Evolutionary conservation across 2,888 invertebrate genomes (phyloP), one percentile per base, ranked within the genome.

Genomic region (Aphidoletes aphidimyza): DNA sequence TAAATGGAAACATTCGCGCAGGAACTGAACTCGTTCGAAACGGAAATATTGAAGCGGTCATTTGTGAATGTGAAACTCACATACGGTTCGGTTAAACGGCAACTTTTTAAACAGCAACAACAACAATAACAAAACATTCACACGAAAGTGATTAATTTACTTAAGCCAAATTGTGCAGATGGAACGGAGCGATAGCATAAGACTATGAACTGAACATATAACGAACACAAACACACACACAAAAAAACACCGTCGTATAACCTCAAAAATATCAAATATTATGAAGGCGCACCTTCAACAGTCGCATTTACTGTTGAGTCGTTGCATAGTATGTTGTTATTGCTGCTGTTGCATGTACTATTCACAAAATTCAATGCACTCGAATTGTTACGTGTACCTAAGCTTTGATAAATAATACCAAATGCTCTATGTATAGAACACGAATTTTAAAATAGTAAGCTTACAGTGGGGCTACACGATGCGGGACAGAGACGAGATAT

Each of bases 241-340:
- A n/a, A 22, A 54, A 30, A 69, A 30, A 69, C 69, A 69, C 26
- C 30, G 47, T n/a, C n/a, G n/a, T n/a, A n/a, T n/a, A n/a, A n/a
- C 47, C 6, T 3, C 39, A 47, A 19, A 69, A 69, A 30, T 69
- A 69, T 69, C 26, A 69, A 69, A 69, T 26, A 69, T 69, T 69
- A 69, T 69, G n/a, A n/a, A n/a, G 69, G 69, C 69, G 69, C 69
- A 69, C 69, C 69, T 69, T 69, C 69, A 30, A 69, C 14, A 26
- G 22, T 6, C 11, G 26, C 69, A 3, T 17, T 30, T 30, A 0
- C 17, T 22, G 69, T 1, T 9, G 6, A 14, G 42, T 42, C 42
- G 42, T 14, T 14, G 42, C n/a, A n/a, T n/a, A n/a, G n/a, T n/a
- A 14, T 14, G 42, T 42, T 42, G 42, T 42, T 42, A 14, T 42